phyloP scores from a whole-genome alignment of 2,113 vertebrate genomes.

The Neodontobutis hainanensis region DNA sequence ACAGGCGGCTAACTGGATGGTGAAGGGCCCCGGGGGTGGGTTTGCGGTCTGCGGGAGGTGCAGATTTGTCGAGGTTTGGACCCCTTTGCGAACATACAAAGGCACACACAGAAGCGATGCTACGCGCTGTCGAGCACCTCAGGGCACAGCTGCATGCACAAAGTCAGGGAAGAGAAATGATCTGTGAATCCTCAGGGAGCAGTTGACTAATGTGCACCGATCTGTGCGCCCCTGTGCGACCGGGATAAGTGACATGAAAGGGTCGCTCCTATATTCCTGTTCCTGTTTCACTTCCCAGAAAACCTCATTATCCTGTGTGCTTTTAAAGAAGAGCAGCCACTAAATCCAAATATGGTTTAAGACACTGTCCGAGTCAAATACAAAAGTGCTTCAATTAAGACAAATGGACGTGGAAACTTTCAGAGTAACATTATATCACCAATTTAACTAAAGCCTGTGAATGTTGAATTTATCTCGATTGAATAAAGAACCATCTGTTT shows the following conservation, averaged over 20 bases:
- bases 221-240: conserved; percentile 67
- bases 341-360: no score
- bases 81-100: conserved; percentile 25
- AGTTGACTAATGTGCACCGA: conserved; percentile 70
- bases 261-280: conserved; percentile 21
- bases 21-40: conserved; percentile 24
- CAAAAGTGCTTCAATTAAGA: no score
- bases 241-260: conserved; percentile 64
- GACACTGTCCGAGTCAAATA: no score
- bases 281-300: conserved; percentile 19
- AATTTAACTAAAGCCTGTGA: no score
- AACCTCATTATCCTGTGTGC: conserved; percentile 5
- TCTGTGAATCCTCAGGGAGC: conserved; percentile 73
- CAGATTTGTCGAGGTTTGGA: conserved; percentile 41
- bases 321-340: background rate
- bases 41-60: conserved; percentile 45
- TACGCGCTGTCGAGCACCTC: conserved; percentile 56
- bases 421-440: no score
- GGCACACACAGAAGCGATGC: conserved; percentile 40
- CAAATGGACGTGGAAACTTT: no score
- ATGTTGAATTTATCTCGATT: no score
- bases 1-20: conserved; percentile 26
- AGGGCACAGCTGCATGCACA: conserved; percentile 67
- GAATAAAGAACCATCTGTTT: no score
- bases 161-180: conserved; percentile 77